These are phyloP conservation scores for Anser cygnoides DNA, from an alignment of 2,113 vertebrate species.

Conservation along the genomic window DNA sequence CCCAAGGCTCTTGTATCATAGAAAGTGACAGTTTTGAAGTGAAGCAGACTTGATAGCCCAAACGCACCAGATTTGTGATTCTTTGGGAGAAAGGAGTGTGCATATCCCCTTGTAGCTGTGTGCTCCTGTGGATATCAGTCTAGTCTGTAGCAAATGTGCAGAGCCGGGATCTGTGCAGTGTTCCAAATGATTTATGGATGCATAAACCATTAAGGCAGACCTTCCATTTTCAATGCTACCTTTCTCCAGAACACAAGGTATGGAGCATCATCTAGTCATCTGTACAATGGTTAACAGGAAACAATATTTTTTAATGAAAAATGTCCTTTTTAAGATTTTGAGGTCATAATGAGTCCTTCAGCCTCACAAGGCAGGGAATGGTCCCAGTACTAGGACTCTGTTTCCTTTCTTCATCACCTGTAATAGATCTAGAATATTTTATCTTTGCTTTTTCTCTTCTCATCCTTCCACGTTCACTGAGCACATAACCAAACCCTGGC, in stretches of 20 bases:
- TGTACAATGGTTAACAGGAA: background rate
- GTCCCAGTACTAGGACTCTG: background rate
- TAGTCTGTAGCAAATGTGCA: background rate
- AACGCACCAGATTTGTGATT: background rate
- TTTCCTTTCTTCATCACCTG: background rate
- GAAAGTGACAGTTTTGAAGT: constrained; percentile 9
- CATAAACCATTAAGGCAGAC: background rate
- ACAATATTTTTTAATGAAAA: background rate
- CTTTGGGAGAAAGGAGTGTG: background rate
- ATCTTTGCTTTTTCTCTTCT: background rate
- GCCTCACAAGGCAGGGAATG: background rate
- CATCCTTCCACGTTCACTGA: background rate
- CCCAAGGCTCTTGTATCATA: constrained; percentile 7
- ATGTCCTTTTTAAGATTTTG: background rate
- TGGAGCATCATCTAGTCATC: background rate
- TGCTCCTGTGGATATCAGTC: background rate
- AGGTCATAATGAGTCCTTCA: background rate
- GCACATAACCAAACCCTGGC: background rate
- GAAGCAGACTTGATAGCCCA: background rate
- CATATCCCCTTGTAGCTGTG: background rate
- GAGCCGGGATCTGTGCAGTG: background rate
- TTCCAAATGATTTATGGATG: background rate
- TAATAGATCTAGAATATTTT: background rate
- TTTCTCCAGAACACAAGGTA: background rate
- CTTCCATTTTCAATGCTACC: fast-evolving